A percentile compares a stretch with the other conserved stretches of the same genome.
phyloP scores from a whole-genome alignment of 2,797 vertebrate genomes.

The Rachycentron canadum region DNA sequence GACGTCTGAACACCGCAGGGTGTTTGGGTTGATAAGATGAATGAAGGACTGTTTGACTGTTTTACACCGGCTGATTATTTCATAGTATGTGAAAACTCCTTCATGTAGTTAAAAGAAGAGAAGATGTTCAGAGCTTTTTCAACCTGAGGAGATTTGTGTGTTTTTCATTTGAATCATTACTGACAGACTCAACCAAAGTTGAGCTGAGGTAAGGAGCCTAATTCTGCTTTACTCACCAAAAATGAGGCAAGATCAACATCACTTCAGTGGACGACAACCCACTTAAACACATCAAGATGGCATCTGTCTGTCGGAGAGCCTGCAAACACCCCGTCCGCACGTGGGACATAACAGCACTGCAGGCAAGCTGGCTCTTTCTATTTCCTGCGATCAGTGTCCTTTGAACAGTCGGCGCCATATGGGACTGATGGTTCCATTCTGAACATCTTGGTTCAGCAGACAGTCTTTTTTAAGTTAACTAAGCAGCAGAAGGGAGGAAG shows the following conservation, averaged over 20 bases:
- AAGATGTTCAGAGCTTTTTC: not conserved
- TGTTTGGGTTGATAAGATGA: not conserved
- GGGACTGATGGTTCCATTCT: slow-evolving; percentile 66
- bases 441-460: slow-evolving; percentile 58
- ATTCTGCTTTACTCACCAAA: slow-evolving; percentile 23
- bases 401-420: slow-evolving; percentile 80
- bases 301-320: slow-evolving; percentile 70
- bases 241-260: slow-evolving; percentile 36
- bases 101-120: not conserved
- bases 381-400: slow-evolving; percentile 70
- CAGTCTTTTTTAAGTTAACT: slow-evolving; percentile 44
- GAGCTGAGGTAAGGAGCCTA: slow-evolving; percentile 15
- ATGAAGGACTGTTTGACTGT: not conserved
- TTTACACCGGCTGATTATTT: slow-evolving; percentile 1
- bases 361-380: slow-evolving; percentile 68
- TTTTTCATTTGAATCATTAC: slow-evolving; percentile 27
- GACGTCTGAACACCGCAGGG: not conserved
- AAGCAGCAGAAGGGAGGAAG: slow-evolving; percentile 22
- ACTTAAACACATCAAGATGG: slow-evolving; percentile 70
- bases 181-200: not conserved
- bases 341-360: slow-evolving; percentile 66
- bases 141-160: not conserved
- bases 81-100: not conserved
- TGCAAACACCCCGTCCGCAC: slow-evolving; percentile 59
- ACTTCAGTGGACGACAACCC: slow-evolving; percentile 42